These are phyloP conservation scores for Rousettus madagascariensis DNA, from an alignment of 2,797 vertebrate genomes.

Conservation along the genomic window DNA sequence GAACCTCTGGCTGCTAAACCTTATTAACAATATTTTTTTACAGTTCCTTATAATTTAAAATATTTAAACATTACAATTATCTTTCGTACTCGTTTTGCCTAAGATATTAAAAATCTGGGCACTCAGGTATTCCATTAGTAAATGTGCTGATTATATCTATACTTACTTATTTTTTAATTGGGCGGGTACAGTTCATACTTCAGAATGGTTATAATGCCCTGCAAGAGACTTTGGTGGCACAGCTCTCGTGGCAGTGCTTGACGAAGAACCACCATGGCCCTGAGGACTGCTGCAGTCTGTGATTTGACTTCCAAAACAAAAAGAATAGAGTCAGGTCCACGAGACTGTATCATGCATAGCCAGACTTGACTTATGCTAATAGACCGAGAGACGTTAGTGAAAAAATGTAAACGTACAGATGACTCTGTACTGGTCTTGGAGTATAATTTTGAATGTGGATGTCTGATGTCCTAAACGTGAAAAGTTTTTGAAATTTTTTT, in stretches of 20 bases:
- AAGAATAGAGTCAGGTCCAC: accelerated
- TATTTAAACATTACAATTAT: not conserved
- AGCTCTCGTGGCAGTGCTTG: not conserved
- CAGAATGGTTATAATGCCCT: not conserved
- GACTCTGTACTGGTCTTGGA: not conserved
- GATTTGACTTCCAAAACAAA: not conserved
- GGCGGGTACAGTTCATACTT: not conserved
- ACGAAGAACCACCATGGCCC: not conserved
- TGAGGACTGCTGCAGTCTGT: no score
- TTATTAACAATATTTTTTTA: not conserved
- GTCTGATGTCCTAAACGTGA: not conserved
- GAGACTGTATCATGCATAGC: not conserved
- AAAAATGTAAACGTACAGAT: not conserved
- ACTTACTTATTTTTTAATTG: not conserved
- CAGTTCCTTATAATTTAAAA: slow-evolving; percentile 3
- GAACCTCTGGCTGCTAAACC: not conserved
- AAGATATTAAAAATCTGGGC: not conserved
- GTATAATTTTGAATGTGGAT: not conserved
- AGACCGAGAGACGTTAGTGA: not conserved
- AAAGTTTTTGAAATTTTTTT: not conserved
- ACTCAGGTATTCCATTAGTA: not conserved
- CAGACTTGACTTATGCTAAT: not conserved
- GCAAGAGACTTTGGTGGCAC: not conserved
- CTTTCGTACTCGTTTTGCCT: not conserved
- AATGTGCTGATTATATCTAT: not conserved